phyloP scores from a whole-genome alignment of 2,888 invertebrate genomes.

The Apotomis capreana region DNA sequence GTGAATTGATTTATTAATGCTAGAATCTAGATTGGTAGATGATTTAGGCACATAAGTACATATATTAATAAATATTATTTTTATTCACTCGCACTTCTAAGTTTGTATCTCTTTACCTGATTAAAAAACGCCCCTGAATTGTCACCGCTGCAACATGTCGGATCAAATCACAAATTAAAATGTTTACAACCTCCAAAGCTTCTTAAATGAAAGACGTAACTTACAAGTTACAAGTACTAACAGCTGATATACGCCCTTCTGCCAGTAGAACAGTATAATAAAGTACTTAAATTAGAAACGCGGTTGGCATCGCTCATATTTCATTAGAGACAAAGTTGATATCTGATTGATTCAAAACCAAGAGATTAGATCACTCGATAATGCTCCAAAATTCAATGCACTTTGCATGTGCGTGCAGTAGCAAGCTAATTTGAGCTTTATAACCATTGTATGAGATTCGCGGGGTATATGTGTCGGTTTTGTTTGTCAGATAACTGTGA shows the following conservation, averaged over 20 bases:
- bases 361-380: conserved; percentile 18
- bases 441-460: background rate
- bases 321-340: background rate
- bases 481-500: conserved; percentile 29
- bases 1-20: too few relatives aligned
- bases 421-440: conserved; percentile 10
- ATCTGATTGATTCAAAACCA: background rate
- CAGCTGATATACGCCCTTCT: background rate
- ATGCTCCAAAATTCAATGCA: conserved; percentile 8
- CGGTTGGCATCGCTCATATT: conserved; percentile 4
- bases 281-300: background rate
- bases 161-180: conserved; percentile 22
- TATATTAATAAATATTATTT: background rate
- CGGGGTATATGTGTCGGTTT: background rate
- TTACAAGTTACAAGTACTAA: background rate
- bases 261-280: background rate
- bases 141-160: background rate
- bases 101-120: background rate
- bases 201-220: background rate
- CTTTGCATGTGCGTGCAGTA: background rate
- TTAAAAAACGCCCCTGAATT: conserved; percentile 14
- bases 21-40: too few relatives aligned
- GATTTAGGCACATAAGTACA: too few relatives aligned
- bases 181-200: conserved; percentile 1
- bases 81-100: background rate